phyloP scores from a whole-genome alignment of 2,797 vertebrate species.

The Pangasius djambal region DNA sequence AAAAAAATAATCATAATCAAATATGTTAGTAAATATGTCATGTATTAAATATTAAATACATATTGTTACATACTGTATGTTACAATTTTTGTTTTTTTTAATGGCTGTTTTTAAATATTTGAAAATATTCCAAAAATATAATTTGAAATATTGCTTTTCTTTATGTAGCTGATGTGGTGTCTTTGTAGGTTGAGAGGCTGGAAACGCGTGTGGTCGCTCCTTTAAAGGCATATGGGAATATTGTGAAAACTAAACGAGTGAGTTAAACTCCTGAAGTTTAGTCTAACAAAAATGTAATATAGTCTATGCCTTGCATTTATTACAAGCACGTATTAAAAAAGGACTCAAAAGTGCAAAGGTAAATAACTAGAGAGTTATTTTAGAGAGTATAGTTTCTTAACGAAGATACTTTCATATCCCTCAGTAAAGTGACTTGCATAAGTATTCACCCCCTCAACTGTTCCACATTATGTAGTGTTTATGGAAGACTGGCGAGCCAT shows the following conservation, averaged over 20 bases:
- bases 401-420: not conserved
- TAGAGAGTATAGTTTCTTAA: not conserved
- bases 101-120: not conserved
- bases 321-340: not conserved
- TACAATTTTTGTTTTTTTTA: not conserved
- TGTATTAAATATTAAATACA: not conserved
- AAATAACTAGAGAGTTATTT: not conserved
- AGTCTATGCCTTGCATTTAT: not conserved
- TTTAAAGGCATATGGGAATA: slow-evolving; percentile 71
- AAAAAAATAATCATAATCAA: not conserved
- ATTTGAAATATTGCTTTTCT: not conserved
- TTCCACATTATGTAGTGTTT: not conserved
- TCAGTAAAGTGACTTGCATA: not conserved
- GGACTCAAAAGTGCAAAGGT: not conserved
- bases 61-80: not conserved
- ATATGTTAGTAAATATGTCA: not conserved
- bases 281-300: not conserved
- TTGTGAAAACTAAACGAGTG: slow-evolving; percentile 73
- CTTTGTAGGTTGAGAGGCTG: slow-evolving; percentile 76
- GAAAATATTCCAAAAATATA: not conserved
- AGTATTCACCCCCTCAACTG: not conserved
- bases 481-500: not conserved
- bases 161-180: not conserved
- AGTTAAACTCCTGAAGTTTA: slow-evolving; percentile 41
- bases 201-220: slow-evolving; percentile 74